phyloP scores from a whole-genome alignment of 2,888 invertebrate species.

The Abrostola triplasia region DNA sequence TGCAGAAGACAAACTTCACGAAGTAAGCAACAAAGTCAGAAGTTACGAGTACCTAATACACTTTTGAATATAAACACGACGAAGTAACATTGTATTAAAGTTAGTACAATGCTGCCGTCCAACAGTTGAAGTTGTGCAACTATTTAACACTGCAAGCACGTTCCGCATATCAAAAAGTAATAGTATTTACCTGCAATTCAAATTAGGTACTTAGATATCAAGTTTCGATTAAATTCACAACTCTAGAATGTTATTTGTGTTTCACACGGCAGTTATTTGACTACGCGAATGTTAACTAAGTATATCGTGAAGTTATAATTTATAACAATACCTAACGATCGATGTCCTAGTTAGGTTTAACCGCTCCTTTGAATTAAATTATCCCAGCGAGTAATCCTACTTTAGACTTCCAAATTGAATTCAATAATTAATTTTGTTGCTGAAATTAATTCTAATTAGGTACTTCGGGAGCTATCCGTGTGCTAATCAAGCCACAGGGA shows the following conservation, averaged over 20 bases:
- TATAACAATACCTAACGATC: neutral
- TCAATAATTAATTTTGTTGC: neutral
- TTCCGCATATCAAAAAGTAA: slow-evolving; percentile 44
- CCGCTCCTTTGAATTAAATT: neutral
- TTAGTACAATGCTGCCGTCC: slow-evolving; percentile 58
- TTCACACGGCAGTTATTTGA: neutral
- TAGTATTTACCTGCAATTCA: slow-evolving; percentile 20
- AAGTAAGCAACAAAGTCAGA: slow-evolving; percentile 61
- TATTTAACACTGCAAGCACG: slow-evolving; percentile 43
- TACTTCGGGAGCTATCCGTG: neutral
- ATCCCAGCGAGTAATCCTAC: neutral
- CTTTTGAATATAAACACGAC: slow-evolving; percentile 71
- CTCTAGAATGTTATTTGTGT: neutral
- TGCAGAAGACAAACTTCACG: slow-evolving; percentile 48
- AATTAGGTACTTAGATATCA: slow-evolving; percentile 26
- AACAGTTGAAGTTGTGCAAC: slow-evolving; percentile 42
- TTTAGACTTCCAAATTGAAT: neutral
- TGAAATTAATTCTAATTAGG: neutral
- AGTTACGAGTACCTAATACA: slow-evolving; percentile 70
- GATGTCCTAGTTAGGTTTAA: neutral
- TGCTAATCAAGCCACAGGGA: neutral
- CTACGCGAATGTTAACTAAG: neutral
- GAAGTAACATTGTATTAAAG: slow-evolving; percentile 64
- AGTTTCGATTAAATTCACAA: slow-evolving; percentile 13
- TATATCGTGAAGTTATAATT: neutral